These are phyloP conservation scores for Gymnarchus niloticus DNA, from an alignment of 2,113 vertebrate species.

Conservation along the genomic window DNA sequence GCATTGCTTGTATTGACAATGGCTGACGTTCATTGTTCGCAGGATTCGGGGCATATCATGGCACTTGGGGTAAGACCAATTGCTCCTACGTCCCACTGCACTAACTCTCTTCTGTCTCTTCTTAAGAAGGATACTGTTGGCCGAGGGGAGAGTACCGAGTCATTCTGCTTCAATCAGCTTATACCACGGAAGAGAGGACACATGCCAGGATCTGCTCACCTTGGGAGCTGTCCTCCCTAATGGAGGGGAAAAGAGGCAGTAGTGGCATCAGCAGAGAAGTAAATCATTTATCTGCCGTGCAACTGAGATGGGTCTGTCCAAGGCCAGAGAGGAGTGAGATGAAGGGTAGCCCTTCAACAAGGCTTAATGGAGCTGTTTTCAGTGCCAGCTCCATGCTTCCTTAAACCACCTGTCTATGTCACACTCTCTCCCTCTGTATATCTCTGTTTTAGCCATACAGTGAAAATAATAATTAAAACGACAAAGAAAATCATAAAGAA, in stretches of 20 bases:
- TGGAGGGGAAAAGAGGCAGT: background rate
- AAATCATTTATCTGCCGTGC: conserved; percentile 9
- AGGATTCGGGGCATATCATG: background rate
- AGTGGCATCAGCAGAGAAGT: background rate
- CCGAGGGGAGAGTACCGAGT: background rate
- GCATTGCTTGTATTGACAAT: background rate
- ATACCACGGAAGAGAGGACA: background rate
- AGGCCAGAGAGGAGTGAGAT: background rate
- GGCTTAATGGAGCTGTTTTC: conserved; percentile 6
- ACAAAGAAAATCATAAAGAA: background rate
- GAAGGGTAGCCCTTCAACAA: background rate
- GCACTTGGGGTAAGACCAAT: background rate
- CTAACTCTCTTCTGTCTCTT: background rate
- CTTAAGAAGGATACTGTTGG: background rate
- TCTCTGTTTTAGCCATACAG: background rate
- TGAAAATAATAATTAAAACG: no score
- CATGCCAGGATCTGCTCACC: background rate
- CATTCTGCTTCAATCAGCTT: conserved; percentile 12
- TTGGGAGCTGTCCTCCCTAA: conserved; percentile 13
- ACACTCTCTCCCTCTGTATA: background rate
- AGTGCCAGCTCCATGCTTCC: background rate
- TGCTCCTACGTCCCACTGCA: background rate
- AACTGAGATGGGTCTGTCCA: background rate
- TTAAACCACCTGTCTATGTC: background rate
- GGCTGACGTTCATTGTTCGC: background rate